Evolutionary conservation across 2,113 vertebrate species (phyloP), one percentile per base, ranked within the genome.

Genomic region (Elachura formosa): DNA sequence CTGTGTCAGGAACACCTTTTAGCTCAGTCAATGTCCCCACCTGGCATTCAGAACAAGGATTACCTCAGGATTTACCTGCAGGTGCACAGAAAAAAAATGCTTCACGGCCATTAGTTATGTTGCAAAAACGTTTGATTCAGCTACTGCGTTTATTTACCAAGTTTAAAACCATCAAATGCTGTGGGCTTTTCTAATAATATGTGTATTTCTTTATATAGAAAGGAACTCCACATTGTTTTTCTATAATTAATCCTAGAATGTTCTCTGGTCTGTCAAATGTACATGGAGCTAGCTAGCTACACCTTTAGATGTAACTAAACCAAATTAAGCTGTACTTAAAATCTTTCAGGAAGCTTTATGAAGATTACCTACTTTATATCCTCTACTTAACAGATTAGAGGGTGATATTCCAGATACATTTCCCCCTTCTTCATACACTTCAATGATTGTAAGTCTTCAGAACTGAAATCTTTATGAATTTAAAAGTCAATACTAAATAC

Each of bases 361-460:
- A 72, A 86, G 62, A 89, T 74, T 83, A 92, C 41, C 34, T 72
- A 69, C n/a, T 48, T 86, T 76, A 80, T 69, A 91, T 91, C 80
- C 49, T 52, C 76, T 89, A 0, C 10, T 95, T 86, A 93, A 34
- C 58, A 86, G 80, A 94, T 95, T 91, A 95, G n/a, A 88, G 61
- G 52, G 76, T 86, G 49, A 79, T 89, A 83, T 52, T 64, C 16
- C 36, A 63, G 62, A 90, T 22, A 72, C 5, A 7, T 72, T 91
- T 94, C 62, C 52, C 29, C 46, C 72, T 83, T 71, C 7, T 72
- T 88, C n/a, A 46, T 18, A 51, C 9, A 75, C 88, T 86, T 80
- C 33, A 52, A 72, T 63, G 43, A 56, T 28, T 69, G 8, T 36
- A 76, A 68, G 31, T 45, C 25, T 92, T 78, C 34, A 87, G 73